phyloP scores from a whole-genome alignment of 2,888 invertebrate species.

The Ariolimax columbianus region DNA sequence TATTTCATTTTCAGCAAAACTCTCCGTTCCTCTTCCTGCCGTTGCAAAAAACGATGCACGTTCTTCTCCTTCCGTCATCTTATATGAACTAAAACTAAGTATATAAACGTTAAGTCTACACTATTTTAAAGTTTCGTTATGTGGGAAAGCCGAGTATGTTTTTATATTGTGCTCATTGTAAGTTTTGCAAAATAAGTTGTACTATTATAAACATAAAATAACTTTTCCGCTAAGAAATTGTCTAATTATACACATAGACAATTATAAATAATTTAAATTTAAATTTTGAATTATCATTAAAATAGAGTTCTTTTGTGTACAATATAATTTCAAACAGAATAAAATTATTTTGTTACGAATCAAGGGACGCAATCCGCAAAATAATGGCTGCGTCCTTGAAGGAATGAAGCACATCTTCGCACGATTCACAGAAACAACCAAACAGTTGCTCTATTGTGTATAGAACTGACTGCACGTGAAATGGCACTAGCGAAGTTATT shows the following conservation, averaged over 20 bases:
- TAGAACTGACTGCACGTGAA: background rate
- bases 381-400: slow-evolving; percentile 29
- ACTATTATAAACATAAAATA: no score
- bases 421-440: no score
- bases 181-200: no score
- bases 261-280: no score
- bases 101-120: no score
- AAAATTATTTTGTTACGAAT: background rate
- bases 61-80: background rate
- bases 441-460: background rate
- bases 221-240: no score
- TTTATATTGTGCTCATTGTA: no score
- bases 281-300: no score
- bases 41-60: slow-evolving; percentile 31
- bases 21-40: slow-evolving; percentile 58
- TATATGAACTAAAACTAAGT: background rate
- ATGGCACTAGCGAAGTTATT: slow-evolving; percentile 19
- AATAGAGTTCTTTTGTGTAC: background rate
- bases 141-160: no score
- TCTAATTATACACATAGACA: no score
- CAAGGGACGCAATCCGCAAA: background rate
- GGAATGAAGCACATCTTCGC: background rate
- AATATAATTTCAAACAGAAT: background rate
- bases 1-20: slow-evolving; percentile 54
- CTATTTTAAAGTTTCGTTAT: no score